phyloP scores from a whole-genome alignment of 2,888 invertebrate genomes.

The Drosophila phalerata region DNA sequence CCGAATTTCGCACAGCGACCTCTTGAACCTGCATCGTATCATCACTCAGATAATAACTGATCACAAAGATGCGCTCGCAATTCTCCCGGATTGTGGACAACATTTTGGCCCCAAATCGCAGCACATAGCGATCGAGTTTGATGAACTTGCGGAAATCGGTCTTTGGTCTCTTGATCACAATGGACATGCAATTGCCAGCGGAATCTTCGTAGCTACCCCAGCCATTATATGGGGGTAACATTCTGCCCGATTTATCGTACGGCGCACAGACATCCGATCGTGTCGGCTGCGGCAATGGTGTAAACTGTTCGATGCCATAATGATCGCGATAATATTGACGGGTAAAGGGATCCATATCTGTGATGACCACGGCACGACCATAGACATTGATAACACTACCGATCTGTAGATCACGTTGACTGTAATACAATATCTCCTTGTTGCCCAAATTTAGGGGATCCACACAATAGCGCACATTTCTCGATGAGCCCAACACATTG shows the following conservation, averaged over 20 bases:
- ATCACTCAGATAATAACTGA: slow-evolving; percentile 93
- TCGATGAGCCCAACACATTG: slow-evolving; percentile 88
- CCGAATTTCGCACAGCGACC: slow-evolving; percentile 90
- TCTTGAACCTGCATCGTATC: slow-evolving; percentile 94
- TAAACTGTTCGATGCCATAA: slow-evolving; percentile 84
- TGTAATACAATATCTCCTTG: slow-evolving; percentile 83
- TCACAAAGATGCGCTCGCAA: slow-evolving; percentile 90
- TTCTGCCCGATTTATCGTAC: slow-evolving; percentile 63
- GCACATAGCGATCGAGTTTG: slow-evolving; percentile 90
- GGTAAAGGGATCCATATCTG: slow-evolving; percentile 94
- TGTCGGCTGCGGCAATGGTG: slow-evolving; percentile 73
- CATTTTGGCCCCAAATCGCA: slow-evolving; percentile 93
- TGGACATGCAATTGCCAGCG: slow-evolving; percentile 93
- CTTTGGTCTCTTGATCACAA: slow-evolving; percentile 91
- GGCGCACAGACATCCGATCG: slow-evolving; percentile 67
- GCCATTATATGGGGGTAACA: slow-evolving; percentile 95
- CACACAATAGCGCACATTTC: slow-evolving; percentile 86
- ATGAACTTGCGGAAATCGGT: slow-evolving; percentile 93
- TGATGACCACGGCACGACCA: slow-evolving; percentile 92
- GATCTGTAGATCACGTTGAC: slow-evolving; percentile 90
- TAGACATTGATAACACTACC: slow-evolving; percentile 93
- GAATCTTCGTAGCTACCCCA: slow-evolving; percentile 96
- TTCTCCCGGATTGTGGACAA: slow-evolving; percentile 90
- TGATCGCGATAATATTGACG: slow-evolving; percentile 91
- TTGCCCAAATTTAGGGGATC: slow-evolving; percentile 87